Evolutionary conservation across 2,113 vertebrate species (phyloP), one percentile per base, ranked within the genome.

Genomic region (Dipodomys merriami): DNA sequence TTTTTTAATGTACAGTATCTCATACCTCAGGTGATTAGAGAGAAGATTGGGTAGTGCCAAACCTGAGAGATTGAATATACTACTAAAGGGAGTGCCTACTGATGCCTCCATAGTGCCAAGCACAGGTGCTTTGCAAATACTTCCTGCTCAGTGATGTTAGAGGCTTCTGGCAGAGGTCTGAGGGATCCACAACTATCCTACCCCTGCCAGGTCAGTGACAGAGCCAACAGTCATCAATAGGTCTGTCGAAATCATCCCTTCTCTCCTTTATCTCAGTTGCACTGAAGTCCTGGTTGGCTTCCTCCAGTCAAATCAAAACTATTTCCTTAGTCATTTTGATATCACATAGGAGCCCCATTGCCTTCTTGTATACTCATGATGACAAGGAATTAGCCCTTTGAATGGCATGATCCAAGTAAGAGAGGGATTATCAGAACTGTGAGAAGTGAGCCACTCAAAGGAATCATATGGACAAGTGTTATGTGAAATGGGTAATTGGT

Each of bases 381-480:
- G 5, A 69, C 33, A 85, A 88, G 30, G 71, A 93, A 88, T 93
- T 96, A 83, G 87, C 33, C 13, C 29, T 83, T 72, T 69, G 78
- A 90, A 49, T 92, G 39, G 11, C 7, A 83, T 86, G 62, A 30
- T 65, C n/a, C 62, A 84, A 46, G 11, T 78, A 72, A 78, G 46
- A 92, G 62, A 95, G 67, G 29, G 49, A 89, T 73, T 90, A 20
- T 95, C 22, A 57, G 69, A 68, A 76, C 29, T 80, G 2, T 81
- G 60, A 90, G 67, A 76, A 82, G 46, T 77, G 46, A 22, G 30
- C 2, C 62, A 2, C 25, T 53, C 44, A 35, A 65, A 10, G 81
- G 29, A 64, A 88, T 13, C 39, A 53, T 46, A 20, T 73, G 33
- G 35, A 82, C 25, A 91, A 27, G 44, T 4, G 23, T 90, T n/a